Conservation (phyloP, 1,140 invertebrate genomes). For the Cylas formicarius region DNA sequence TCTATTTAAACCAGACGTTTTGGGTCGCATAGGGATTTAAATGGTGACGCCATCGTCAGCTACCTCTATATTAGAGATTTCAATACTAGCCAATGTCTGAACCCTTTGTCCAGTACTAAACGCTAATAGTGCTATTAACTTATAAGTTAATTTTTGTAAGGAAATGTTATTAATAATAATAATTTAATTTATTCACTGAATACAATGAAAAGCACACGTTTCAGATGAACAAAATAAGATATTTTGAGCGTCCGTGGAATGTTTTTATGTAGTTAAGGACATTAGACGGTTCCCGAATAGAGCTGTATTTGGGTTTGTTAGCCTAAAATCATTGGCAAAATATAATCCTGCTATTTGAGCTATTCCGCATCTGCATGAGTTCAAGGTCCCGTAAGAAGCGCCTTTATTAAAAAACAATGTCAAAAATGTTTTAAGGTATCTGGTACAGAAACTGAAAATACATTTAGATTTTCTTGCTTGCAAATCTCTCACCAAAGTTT, state of each 20-base stretch:
- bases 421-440: conserved; percentile 6
- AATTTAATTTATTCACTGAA: too few species aligned
- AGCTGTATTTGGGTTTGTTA: conserved; percentile 4
- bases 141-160: conserved; percentile 10
- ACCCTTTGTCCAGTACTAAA: conserved; percentile 11
- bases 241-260: too few species aligned
- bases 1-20: conserved; percentile 9
- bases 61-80: conserved; percentile 1
- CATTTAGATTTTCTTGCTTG: not conserved
- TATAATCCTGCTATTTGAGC: conserved; percentile 2
- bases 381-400: conserved; percentile 3
- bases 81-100: conserved; percentile 11
- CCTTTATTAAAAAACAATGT: conserved; percentile 13
- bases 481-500: conserved; percentile 12
- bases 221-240: too few species aligned
- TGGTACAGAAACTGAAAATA: conserved; percentile 2
- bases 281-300: conserved; percentile 9
- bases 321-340: conserved; percentile 4
- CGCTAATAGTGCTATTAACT: conserved; percentile 6
- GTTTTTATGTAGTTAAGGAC: conserved; percentile 7
- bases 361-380: conserved; percentile 7
- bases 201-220: too few species aligned
- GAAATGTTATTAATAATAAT: not conserved
- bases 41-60: conserved; percentile 1
- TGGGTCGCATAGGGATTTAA: conserved; percentile 9